These are phyloP conservation scores for Byasa hedistus DNA, from an alignment of 2,888 invertebrate species.

Conservation along the genomic window DNA sequence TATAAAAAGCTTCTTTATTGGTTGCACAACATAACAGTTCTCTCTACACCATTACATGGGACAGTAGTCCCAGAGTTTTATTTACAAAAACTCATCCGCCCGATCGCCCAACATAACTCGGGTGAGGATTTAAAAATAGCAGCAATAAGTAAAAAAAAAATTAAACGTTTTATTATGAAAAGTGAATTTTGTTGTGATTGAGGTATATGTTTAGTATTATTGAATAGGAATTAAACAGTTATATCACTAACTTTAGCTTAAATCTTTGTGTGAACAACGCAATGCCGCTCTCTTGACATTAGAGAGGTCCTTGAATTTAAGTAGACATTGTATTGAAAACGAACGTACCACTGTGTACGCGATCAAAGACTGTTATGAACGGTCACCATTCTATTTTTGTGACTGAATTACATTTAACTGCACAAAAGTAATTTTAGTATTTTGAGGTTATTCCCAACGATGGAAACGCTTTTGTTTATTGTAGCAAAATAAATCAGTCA, in stretches of 20 bases:
- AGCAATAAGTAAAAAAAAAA: too few species aligned
- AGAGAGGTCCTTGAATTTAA: slow-evolving; percentile 29
- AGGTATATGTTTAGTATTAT: too few species aligned
- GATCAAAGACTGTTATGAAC: slow-evolving; percentile 1
- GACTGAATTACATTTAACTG: neutral
- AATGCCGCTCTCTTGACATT: slow-evolving; percentile 29
- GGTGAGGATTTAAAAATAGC: too few species aligned
- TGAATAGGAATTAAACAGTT: neutral
- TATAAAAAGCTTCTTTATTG: too few species aligned
- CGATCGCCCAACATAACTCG: too few species aligned
- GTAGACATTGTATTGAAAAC: slow-evolving; percentile 22
- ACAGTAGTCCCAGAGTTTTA: too few species aligned
- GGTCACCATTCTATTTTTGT: neutral
- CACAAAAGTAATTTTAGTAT: neutral
- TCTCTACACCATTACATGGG: too few species aligned
- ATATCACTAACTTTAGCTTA: slow-evolving; percentile 16
- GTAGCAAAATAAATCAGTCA: slow-evolving; percentile 1
- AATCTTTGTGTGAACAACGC: slow-evolving; percentile 10
- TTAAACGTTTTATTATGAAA: too few species aligned
- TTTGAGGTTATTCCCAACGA: neutral
- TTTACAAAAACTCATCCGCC: too few species aligned
- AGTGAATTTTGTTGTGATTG: too few species aligned
- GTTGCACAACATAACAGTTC: too few species aligned
- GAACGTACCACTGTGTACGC: slow-evolving; percentile 1
- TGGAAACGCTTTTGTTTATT: neutral